Base-by-base conservation (phyloP, 2,888 invertebrate genomes). In the Phengaris arion region DNA sequence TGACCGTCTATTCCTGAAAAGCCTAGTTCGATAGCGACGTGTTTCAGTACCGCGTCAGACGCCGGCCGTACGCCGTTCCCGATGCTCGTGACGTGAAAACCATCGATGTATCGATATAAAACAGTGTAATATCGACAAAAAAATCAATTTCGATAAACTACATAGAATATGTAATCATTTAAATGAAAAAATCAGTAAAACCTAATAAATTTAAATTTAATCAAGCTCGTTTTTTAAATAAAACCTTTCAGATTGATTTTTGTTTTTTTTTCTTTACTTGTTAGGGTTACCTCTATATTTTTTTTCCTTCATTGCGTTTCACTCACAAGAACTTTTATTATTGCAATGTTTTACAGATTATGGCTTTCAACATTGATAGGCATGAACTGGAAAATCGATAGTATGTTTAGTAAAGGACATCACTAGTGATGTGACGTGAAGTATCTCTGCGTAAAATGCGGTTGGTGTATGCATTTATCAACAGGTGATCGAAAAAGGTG, bases 1-100 rank as follows among this genome's bases (percentile, higher is more conserved):
- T 76, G 76, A 76, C 74, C 68, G 70, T 22, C 54, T 55, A 74
- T 73, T 75, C 64, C 73, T 76, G 73, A 73, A 73, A 76, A 75
- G 72, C 73, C 75, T 76, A 76, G 54, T 75, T 73, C 64, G 59
- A 68, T 74, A 73, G 64, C 35, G 72, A 8, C 51, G 35, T 15
- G 72, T 35, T 55, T 76, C 75, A 76, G 73, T 75, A 68, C 73
- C 72, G 76, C 52, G 74, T 68, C 75, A 64, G 68, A 54, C 77
- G 74, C 52, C 69, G 74, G 45, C 59, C 70, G 55, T 68, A 74
- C 74, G 75, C 59, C 76, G 74, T 74, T 68, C 64, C 72, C 74
- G 74, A 74, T 54, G 70, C 72, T 68, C 51, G 70, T 70, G 46
- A 69, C 48, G 70, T 70, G 51, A 22, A 70, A 69, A 70, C 51